These are phyloP conservation scores for Phrynocephalus forsythii DNA, from an alignment of 2,797 vertebrate species.

Conservation along the genomic window DNA sequence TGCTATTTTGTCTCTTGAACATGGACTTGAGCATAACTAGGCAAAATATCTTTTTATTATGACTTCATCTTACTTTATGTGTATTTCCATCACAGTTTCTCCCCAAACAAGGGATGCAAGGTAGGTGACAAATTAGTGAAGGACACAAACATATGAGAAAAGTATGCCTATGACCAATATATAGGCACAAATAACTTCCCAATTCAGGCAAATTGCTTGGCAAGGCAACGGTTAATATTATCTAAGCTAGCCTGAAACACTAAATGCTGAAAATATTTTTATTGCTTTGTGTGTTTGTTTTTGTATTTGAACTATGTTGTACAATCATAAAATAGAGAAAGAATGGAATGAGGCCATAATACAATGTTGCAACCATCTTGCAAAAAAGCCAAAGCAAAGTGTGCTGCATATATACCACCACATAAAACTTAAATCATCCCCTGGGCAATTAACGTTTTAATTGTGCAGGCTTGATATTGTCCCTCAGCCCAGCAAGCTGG, in stretches of 20 bases:
- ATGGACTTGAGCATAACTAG: background rate
- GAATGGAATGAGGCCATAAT: background rate
- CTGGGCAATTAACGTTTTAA: too few relatives aligned
- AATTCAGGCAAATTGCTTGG: background rate
- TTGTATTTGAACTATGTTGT: background rate
- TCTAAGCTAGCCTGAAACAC: background rate
- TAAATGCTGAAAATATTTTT: background rate
- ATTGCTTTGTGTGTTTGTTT: background rate
- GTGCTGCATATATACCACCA: too few relatives aligned
- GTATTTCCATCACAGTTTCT: too few relatives aligned
- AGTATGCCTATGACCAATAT: background rate
- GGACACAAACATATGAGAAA: background rate
- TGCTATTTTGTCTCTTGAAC: too few relatives aligned
- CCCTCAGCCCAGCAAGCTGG: too few relatives aligned
- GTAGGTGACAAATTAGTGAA: too few relatives aligned
- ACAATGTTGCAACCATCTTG: background rate
- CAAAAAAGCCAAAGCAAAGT: too few relatives aligned
- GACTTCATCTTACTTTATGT: too few relatives aligned
- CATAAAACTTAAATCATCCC: too few relatives aligned
- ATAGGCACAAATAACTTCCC: background rate
- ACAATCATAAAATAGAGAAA: slow-evolving; percentile 5
- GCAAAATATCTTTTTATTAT: background rate
- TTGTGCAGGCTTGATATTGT: too few relatives aligned
- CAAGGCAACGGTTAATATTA: background rate
- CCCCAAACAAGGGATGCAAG: too few relatives aligned